A percentile compares a stretch with the other conserved stretches of the same genome.
Conservation (phyloP, 2,888 invertebrate genomes). For the Agrotis exclamationis region DNA sequence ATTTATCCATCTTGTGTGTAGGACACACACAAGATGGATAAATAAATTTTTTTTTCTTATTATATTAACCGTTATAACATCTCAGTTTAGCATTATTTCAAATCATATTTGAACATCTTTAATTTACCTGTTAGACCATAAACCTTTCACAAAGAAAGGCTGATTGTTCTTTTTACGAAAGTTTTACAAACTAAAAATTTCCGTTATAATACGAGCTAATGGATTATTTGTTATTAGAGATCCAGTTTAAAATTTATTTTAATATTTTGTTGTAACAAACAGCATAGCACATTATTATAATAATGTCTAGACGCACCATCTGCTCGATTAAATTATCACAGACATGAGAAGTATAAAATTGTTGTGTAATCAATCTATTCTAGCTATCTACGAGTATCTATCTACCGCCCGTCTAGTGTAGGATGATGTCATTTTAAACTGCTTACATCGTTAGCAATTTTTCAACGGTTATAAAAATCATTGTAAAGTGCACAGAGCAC, state of each 20-base stretch:
- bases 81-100: too few species aligned
- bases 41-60: too few species aligned
- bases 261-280: too few species aligned
- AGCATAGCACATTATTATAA: background rate
- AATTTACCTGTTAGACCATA: background rate
- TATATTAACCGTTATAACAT: too few species aligned
- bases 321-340: conserved; percentile 9
- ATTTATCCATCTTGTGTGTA: background rate
- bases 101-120: background rate
- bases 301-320: background rate
- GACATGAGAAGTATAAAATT: background rate
- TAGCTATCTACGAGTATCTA: too few species aligned
- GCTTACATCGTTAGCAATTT: too few species aligned
- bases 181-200: too few species aligned
- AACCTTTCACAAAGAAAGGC: background rate
- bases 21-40: too few species aligned
- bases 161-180: too few species aligned
- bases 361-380: conserved; percentile 19
- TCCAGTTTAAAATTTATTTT: too few species aligned
- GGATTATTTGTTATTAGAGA: too few species aligned
- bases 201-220: too few species aligned
- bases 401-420: background rate
- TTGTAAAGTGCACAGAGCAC: background rate
- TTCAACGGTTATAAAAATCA: background rate
- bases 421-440: conserved; percentile 7